Evolutionary conservation across 2,113 vertebrate species (phyloP).

Genomic region (Bombycilla garrulus): DNA sequence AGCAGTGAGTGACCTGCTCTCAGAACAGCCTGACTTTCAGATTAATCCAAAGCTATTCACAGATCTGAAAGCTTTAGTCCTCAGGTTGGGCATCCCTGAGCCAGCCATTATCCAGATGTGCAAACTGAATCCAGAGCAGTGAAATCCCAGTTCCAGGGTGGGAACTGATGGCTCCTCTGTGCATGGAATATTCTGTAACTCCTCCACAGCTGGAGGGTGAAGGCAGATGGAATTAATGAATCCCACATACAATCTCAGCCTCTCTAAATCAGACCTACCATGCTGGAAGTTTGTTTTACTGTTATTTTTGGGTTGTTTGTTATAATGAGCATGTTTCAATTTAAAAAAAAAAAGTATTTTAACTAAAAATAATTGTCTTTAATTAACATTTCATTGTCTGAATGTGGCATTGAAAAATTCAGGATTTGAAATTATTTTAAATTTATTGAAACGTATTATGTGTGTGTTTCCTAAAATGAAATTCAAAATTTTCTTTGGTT

Average conservation of each 20-base stretch:
- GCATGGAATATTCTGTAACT: background rate
- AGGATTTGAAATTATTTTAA: background rate
- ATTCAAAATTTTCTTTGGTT: background rate
- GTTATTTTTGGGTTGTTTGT: background rate
- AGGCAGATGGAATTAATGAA: background rate
- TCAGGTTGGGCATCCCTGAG: background rate
- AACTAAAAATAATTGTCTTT: background rate
- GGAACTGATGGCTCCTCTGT: background rate
- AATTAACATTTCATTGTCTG: background rate
- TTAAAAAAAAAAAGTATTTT: background rate
- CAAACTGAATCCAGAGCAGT: background rate
- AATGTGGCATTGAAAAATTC: background rate
- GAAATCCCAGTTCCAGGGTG: background rate
- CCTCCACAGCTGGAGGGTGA: background rate
- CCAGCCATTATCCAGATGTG: background rate
- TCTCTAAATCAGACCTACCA: background rate
- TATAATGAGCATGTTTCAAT: background rate
- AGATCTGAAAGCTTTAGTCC: background rate
- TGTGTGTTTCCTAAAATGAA: background rate
- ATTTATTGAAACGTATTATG: background rate
- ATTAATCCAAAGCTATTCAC: background rate
- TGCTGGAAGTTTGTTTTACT: background rate
- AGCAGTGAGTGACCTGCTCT: background rate
- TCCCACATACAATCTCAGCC: background rate
- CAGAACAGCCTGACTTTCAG: background rate